These are phyloP conservation scores for Neoitamus cyanurus DNA, from an alignment of 2,888 invertebrate species.

Conservation along the genomic window DNA sequence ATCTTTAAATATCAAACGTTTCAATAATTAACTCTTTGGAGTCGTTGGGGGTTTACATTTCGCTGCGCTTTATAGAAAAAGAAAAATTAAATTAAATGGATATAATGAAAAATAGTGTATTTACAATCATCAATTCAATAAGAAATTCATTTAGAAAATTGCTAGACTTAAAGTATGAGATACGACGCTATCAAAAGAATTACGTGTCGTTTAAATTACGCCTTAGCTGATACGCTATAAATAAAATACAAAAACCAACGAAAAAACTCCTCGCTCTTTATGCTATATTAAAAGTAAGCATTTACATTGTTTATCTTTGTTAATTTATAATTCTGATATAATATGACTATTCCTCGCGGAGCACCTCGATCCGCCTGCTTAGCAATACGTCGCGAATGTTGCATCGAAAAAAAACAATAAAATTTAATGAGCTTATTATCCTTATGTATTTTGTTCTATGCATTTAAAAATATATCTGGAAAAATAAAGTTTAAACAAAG, in stretches of 20 bases:
- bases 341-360: constrained; percentile 26
- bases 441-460: constrained; percentile 23
- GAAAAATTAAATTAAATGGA: not conserved
- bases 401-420: not conserved
- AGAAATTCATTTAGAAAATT: constrained; percentile 40
- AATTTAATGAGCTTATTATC: constrained; percentile 7
- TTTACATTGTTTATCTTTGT: constrained; percentile 32
- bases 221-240: constrained; percentile 24
- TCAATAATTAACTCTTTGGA: not conserved
- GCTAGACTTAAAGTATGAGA: constrained; percentile 13
- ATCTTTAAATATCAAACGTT: not conserved
- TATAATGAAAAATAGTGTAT: not conserved
- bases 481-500: constrained; percentile 16
- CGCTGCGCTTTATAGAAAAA: not conserved
- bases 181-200: not conserved
- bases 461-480: constrained; percentile 24
- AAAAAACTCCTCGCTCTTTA: not conserved
- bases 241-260: constrained; percentile 25
- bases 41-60: not conserved
- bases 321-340: constrained; percentile 21
- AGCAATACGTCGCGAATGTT: constrained; percentile 26
- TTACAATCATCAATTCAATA: constrained; percentile 41
- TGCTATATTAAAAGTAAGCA: constrained; percentile 35
- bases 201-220: constrained; percentile 10
- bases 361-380: not conserved